Evolutionary conservation across 2,113 vertebrate species (phyloP).

Genomic region (Pelobates fuscus): DNA sequence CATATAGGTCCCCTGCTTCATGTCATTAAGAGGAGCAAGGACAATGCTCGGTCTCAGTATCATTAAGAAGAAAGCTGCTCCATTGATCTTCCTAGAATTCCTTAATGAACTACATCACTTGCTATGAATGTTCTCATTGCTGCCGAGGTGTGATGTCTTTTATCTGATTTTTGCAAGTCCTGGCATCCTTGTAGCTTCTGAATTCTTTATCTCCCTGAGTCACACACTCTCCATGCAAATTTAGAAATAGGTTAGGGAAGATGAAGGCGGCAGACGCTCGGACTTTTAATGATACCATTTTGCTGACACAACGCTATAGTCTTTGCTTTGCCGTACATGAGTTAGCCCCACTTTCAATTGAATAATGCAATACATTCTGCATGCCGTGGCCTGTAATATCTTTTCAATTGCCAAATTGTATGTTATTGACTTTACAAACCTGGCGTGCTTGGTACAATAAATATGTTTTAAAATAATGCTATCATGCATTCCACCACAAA

Average conservation of each 20-base stretch:
- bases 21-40: conserved; percentile 37
- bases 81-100: conserved; percentile 39
- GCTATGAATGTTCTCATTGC: conserved; percentile 41
- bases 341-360: too few species aligned
- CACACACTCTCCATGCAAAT: conserved; percentile 39
- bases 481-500: too few species aligned
- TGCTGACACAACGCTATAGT: too few species aligned
- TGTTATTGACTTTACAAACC: too few species aligned
- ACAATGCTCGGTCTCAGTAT: conserved; percentile 37
- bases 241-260: background rate
- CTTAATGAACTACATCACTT: conserved; percentile 47
- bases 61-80: conserved; percentile 33
- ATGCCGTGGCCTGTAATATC: too few species aligned
- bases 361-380: too few species aligned
- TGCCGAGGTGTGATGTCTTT: conserved; percentile 30
- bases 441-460: too few species aligned
- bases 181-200: conserved; percentile 37
- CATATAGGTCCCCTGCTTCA: conserved; percentile 25
- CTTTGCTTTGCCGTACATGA: too few species aligned
- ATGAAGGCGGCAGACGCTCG: too few species aligned
- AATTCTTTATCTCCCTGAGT: conserved; percentile 44
- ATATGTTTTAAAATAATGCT: too few species aligned
- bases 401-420: too few species aligned
- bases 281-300: conserved; percentile 32
- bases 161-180: conserved; percentile 32